A percentile compares a stretch with the other conserved stretches of the same genome.
These are phyloP conservation scores for Phylloscopus whistleri DNA, from an alignment of 2,113 vertebrate genomes.

Conservation along the genomic window DNA sequence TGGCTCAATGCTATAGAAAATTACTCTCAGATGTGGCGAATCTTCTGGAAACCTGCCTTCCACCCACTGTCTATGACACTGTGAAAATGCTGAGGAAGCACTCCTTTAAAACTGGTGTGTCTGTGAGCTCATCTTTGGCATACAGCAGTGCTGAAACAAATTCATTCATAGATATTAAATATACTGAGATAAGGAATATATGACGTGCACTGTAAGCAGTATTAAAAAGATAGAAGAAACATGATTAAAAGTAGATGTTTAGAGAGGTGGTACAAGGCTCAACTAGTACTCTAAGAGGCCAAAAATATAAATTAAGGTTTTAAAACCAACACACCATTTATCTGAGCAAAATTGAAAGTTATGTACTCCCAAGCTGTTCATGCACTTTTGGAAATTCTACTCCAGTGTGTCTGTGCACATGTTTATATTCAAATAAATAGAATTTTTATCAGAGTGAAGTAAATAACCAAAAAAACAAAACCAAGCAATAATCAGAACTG, in stretches of 20 bases:
- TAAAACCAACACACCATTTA: neutral
- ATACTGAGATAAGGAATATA: neutral
- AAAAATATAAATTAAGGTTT: neutral
- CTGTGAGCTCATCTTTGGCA: constrained; percentile 20
- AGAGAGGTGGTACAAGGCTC: neutral
- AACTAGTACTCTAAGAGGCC: neutral
- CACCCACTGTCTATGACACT: constrained; percentile 6
- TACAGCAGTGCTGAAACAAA: neutral
- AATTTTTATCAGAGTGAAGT: neutral
- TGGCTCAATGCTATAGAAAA: neutral
- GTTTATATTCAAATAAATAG: neutral
- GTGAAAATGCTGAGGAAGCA: constrained; percentile 22
- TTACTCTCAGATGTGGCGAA: neutral
- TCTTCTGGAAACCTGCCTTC: constrained; percentile 23
- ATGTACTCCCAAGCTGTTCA: neutral
- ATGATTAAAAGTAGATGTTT: neutral
- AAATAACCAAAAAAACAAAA: neutral
- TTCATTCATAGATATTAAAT: constrained; percentile 29
- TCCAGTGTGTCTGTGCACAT: neutral
- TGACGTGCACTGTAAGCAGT: neutral
- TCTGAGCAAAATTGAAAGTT: neutral
- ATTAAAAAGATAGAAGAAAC: neutral
- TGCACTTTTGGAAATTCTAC: neutral
- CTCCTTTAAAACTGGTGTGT: neutral
- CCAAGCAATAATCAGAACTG: neutral